A percentile compares a stretch with the other conserved stretches of the same genome.
Evolutionary conservation across 2,113 vertebrate species (phyloP).

Genomic region (Myotis brandtii): DNA sequence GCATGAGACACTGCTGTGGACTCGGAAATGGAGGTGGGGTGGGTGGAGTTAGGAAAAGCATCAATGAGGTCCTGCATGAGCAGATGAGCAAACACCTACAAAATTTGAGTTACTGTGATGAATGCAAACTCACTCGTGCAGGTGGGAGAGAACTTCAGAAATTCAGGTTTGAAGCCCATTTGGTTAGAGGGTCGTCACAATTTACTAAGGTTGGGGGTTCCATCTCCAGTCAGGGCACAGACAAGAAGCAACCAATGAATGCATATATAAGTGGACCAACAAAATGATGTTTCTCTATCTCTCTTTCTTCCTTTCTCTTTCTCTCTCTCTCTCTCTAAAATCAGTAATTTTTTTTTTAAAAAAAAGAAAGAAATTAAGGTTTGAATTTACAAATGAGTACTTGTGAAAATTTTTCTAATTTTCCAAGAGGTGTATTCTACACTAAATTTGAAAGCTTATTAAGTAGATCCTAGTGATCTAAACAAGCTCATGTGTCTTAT

Average conservation of each 20-base stretch:
- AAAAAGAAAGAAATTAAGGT: background rate
- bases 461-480: background rate
- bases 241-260: background rate
- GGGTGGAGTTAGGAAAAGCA: background rate
- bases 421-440: background rate
- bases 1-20: background rate
- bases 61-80: background rate
- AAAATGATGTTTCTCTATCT: background rate
- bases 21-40: background rate
- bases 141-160: background rate
- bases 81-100: background rate
- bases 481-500: background rate
- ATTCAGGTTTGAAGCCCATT: background rate
- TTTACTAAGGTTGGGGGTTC: background rate
- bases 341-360: background rate
- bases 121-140: background rate
- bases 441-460: constrained; percentile 13
- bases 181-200: background rate
- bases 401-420: background rate
- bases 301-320: no score
- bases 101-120: background rate
- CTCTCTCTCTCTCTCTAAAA: no score
- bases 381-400: constrained; percentile 18
- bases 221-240: background rate
- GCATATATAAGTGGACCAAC: background rate